Conservation (phyloP, 1,140 invertebrate genomes). For the Zeugodacus cucurbitae region DNA sequence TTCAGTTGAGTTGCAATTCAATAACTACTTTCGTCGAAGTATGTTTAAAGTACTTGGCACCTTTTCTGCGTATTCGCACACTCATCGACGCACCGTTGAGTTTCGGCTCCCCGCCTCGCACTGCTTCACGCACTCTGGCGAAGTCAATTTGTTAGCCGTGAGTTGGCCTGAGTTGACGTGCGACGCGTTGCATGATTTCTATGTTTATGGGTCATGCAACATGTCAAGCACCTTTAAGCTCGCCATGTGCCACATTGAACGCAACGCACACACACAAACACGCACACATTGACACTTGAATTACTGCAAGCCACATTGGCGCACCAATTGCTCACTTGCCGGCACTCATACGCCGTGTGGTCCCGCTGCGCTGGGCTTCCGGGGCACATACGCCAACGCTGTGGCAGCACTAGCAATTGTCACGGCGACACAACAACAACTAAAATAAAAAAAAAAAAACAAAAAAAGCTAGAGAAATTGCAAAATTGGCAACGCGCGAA, state of each 20-base stretch:
- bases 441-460: not conserved
- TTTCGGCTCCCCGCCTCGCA: not conserved
- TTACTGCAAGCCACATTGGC: not conserved
- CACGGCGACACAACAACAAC: not conserved
- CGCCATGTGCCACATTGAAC: not conserved
- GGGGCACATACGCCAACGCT: not conserved
- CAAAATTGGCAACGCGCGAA: not conserved
- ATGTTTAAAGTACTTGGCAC: too few species aligned
- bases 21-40: too few species aligned
- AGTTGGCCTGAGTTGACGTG: not conserved
- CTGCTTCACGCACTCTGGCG: not conserved
- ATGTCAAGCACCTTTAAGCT: constrained; percentile 21
- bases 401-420: not conserved
- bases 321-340: not conserved
- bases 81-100: not conserved
- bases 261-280: not conserved
- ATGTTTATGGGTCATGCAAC: constrained; percentile 31
- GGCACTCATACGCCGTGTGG: not conserved
- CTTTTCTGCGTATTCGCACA: not conserved
- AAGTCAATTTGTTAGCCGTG: constrained; percentile 25
- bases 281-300: not conserved
- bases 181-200: constrained; percentile 14
- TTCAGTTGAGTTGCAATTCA: too few species aligned
- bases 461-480: not conserved
- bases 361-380: not conserved